These are phyloP conservation scores for Urocynchramus pylzowi DNA, from an alignment of 2,113 vertebrate genomes.

Conservation along the genomic window DNA sequence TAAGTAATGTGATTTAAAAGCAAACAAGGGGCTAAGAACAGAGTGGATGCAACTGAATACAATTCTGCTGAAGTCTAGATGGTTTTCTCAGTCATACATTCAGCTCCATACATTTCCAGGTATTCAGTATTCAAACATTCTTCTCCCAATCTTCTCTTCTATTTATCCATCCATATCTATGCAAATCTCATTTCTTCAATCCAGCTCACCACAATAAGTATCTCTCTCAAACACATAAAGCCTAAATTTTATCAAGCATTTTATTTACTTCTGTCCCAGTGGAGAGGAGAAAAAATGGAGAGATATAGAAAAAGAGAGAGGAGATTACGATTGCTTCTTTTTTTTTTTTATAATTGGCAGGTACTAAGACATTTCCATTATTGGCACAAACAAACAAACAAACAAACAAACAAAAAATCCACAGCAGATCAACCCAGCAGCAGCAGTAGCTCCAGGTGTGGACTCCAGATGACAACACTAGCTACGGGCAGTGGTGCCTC, in stretches of 20 bases:
- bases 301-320: not conserved
- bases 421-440: not conserved
- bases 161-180: slow-evolving; percentile 58
- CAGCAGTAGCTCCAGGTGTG: not conserved
- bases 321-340: not conserved
- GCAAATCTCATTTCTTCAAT: slow-evolving; percentile 62
- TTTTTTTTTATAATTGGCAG: slow-evolving; percentile 4
- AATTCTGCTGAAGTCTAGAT: not conserved
- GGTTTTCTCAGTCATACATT: not conserved
- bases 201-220: slow-evolving; percentile 50
- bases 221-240: slow-evolving; percentile 35
- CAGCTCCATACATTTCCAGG: not conserved
- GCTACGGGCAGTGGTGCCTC: not conserved
- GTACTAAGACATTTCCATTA: slow-evolving; percentile 39
- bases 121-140: slow-evolving; percentile 37
- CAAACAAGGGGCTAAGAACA: not conserved
- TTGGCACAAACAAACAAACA: not conserved
- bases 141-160: slow-evolving; percentile 30
- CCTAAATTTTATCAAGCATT: slow-evolving; percentile 64
- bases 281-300: not conserved
- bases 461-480: not conserved
- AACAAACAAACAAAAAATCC: not conserved
- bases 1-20: not conserved
- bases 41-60: not conserved
- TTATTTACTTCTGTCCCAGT: slow-evolving; percentile 50